Evolutionary conservation across 2,888 invertebrate genomes (phyloP).

Genomic region (Metacarcinus magister): DNA sequence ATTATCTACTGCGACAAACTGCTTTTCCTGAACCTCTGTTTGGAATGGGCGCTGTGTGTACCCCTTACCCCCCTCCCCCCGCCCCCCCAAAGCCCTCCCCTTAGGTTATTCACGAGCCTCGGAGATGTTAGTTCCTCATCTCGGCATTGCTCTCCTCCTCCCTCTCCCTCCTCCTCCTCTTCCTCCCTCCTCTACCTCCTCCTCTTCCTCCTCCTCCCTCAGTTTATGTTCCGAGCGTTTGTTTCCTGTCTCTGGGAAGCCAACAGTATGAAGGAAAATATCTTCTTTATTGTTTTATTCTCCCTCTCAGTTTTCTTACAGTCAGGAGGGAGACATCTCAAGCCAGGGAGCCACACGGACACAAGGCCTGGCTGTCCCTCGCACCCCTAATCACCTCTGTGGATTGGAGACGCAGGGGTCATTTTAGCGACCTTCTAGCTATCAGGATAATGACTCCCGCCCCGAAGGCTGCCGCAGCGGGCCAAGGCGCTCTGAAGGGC

Average conservation of each 20-base stretch:
- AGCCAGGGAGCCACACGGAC: not conserved
- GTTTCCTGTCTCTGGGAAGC: constrained; percentile 66
- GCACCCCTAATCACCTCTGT: constrained; percentile 58
- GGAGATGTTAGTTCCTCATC: constrained; percentile 19
- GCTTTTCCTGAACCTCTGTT: not conserved
- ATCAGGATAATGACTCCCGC: constrained; percentile 64
- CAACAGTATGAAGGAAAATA: constrained; percentile 68
- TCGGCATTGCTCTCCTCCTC: not conserved
- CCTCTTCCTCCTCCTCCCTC: constrained; percentile 22
- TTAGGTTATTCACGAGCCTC: not conserved
- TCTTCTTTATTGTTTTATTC: constrained; percentile 76
- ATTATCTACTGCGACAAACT: constrained; percentile 26
- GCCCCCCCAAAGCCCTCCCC: not conserved
- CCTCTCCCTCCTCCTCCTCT: not conserved
- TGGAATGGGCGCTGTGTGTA: not conserved
- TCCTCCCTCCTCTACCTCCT: not conserved
- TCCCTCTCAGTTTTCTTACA: constrained; percentile 74
- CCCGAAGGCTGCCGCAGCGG: constrained; percentile 26
- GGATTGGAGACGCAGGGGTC: constrained; percentile 51
- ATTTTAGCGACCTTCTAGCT: not conserved
- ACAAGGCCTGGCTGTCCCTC: not conserved
- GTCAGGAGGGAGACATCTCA: constrained; percentile 62
- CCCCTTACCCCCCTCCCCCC: not conserved
- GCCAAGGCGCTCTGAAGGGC: constrained; percentile 69
- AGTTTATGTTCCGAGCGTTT: constrained; percentile 67